These are phyloP conservation scores for Epinephelus cyanopodus DNA, from an alignment of 2,113 vertebrate genomes.

Conservation along the genomic window DNA sequence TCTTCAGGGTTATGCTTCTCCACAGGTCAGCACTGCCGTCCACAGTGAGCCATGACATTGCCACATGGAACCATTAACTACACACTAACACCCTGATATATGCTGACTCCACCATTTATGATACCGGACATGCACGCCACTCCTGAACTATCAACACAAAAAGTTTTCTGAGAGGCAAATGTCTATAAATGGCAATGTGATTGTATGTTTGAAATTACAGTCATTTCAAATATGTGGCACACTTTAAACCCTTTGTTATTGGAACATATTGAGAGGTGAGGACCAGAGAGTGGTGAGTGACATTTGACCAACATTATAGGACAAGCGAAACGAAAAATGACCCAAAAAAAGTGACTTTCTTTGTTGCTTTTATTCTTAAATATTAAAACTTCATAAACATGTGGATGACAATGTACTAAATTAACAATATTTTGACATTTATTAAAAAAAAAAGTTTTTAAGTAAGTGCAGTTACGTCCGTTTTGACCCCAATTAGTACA, in stretches of 20 bases:
- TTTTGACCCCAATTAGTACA: no score
- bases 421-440: no score
- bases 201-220: neutral
- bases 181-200: neutral
- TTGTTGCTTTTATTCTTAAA: no score
- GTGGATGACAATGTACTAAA: no score
- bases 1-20: constrained; percentile 36
- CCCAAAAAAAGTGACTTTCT: no score
- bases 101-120: constrained; percentile 33
- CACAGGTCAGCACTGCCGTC: constrained; percentile 53
- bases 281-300: no score
- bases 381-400: no score
- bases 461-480: no score
- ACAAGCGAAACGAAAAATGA: no score
- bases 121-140: neutral
- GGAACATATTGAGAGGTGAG: neutral
- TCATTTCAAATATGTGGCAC: neutral
- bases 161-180: constrained; percentile 2
- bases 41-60: constrained; percentile 45
- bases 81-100: constrained; percentile 9
- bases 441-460: no score
- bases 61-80: constrained; percentile 37
- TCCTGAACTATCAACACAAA: constrained; percentile 9
- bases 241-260: neutral
- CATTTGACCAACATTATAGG: no score